Evolutionary conservation across 1,140 invertebrate species (phyloP).

Genomic region (Diorhabda elongata): DNA sequence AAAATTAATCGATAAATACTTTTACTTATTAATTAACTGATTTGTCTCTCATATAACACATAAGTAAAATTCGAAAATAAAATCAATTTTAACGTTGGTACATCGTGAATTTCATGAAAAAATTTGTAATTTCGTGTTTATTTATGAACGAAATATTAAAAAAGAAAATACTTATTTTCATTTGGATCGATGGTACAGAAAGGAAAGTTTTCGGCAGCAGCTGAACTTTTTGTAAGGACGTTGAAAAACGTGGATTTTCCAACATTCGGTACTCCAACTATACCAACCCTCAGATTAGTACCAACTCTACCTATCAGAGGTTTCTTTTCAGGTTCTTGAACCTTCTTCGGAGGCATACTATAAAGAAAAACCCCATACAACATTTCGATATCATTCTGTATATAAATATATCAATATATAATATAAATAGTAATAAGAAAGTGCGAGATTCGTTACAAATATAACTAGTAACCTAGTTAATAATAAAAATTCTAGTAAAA

Average conservation of each 20-base stretch:
- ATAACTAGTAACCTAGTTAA: no score
- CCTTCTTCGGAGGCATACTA: slow-evolving; percentile 93
- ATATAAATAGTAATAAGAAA: no score
- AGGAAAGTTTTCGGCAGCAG: slow-evolving; percentile 96
- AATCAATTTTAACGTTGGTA: background rate
- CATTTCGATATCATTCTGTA: no score
- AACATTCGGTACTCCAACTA: slow-evolving; percentile 94
- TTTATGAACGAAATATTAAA: slow-evolving; percentile 20
- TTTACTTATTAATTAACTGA: no score
- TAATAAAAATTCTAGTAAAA: background rate
- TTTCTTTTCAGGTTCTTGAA: slow-evolving; percentile 79
- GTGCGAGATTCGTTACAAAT: no score
- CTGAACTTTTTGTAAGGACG: slow-evolving; percentile 93
- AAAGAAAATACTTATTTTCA: slow-evolving; percentile 93
- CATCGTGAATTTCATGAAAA: background rate
- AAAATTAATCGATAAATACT: no score
- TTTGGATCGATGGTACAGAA: slow-evolving; percentile 99
- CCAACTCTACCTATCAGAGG: slow-evolving; percentile 95
- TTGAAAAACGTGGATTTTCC: slow-evolving; percentile 99
- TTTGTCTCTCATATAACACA: no score
- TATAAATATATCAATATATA: no score
- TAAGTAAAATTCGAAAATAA: background rate
- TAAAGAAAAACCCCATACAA: slow-evolving; percentile 10
- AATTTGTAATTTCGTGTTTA: background rate
- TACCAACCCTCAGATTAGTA: slow-evolving; percentile 95